These are phyloP conservation scores for Enteromius mattozi DNA, from an alignment of 2,797 vertebrate species.

Conservation along the genomic window DNA sequence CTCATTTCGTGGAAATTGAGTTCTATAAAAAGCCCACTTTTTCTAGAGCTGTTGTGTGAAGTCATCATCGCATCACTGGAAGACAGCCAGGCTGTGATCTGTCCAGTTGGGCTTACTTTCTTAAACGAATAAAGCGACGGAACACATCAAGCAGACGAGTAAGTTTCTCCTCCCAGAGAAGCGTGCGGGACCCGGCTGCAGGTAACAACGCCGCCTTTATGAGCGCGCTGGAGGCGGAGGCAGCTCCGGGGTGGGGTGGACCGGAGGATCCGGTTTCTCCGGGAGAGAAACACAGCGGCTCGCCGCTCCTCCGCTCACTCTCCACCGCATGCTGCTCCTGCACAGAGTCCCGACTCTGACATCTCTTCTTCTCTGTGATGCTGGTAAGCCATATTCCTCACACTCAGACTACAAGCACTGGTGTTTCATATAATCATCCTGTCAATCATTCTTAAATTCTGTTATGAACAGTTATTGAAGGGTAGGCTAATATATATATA, in stretches of 20 bases:
- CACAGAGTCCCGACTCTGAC: background rate
- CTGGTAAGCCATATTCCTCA: conserved; percentile 31
- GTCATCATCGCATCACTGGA: background rate
- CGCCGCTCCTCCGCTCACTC: conserved; percentile 34
- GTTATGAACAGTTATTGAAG: background rate
- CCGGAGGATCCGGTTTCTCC: conserved; percentile 54
- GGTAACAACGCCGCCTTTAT: conserved; percentile 58
- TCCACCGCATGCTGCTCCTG: conserved; percentile 32
- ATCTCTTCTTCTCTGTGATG: background rate
- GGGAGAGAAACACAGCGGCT: conserved; percentile 41
- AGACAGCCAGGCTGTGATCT: background rate
- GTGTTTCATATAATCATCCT: background rate
- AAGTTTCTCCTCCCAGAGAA: conserved; percentile 2
- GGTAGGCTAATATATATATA: background rate
- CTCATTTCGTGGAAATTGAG: background rate
- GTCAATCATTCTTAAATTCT: background rate
- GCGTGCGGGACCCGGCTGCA: conserved; percentile 19
- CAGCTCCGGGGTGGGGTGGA: conserved; percentile 45
- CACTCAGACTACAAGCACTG: background rate
- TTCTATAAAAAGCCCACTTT: background rate
- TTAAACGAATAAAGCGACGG: background rate
- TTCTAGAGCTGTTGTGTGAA: background rate
- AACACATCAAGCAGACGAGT: conserved; percentile 1
- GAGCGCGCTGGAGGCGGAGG: conserved; percentile 44
- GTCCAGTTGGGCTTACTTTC: background rate